Conservation (phyloP, 2,113 vertebrate genomes). For the Syngnathoides biaculeatus region DNA sequence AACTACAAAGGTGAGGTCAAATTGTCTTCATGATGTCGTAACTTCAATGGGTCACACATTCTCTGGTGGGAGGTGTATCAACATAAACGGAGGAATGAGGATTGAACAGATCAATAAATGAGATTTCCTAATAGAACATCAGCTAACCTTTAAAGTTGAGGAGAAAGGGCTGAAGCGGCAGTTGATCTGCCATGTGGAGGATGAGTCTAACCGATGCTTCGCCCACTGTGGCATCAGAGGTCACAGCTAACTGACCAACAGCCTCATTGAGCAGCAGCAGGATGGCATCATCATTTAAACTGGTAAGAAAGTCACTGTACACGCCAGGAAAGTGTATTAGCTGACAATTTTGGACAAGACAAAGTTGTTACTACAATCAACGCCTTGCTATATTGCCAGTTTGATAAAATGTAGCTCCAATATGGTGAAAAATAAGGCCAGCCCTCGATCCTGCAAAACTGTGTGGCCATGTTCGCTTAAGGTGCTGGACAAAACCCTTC, state of each 20-base stretch:
- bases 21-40: no score
- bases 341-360: neutral
- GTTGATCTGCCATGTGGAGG: slow-evolving; percentile 71
- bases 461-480: no score
- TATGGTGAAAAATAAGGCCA: no score
- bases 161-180: slow-evolving; percentile 68
- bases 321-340: neutral
- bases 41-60: no score
- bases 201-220: slow-evolving; percentile 77
- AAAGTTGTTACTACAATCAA: no score
- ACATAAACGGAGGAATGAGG: neutral
- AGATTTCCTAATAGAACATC: slow-evolving; percentile 9
- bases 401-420: no score
- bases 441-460: no score
- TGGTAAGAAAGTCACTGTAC: slow-evolving; percentile 73
- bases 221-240: slow-evolving; percentile 77
- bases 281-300: slow-evolving; percentile 67
- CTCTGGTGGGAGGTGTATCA: no score
- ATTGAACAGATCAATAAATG: neutral
- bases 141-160: slow-evolving; percentile 82
- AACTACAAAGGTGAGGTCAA: no score
- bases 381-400: no score
- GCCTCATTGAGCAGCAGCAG: slow-evolving; percentile 83
- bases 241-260: slow-evolving; percentile 84
- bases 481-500: no score